A percentile compares a stretch with the other conserved stretches of the same genome.
These are phyloP conservation scores for Turritopsis dohrnii DNA, from an alignment of 30 jellyfish, hydroid and myxozoan species.

Conservation along the genomic window DNA sequence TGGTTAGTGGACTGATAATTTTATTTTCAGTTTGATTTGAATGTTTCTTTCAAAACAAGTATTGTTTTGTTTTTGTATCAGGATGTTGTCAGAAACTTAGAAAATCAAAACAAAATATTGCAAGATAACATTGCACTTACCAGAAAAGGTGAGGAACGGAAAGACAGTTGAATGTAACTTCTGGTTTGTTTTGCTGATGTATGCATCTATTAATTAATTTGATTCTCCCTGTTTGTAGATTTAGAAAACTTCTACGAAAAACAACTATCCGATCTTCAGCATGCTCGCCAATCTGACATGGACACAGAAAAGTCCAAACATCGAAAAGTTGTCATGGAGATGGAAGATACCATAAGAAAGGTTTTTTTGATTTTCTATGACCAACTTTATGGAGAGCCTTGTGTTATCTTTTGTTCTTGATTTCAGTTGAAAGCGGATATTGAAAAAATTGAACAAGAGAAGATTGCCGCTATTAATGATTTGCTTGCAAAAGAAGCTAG, in stretches of 20 bases:
- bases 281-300: constrained; percentile 1
- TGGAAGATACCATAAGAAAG: background rate
- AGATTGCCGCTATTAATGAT: background rate
- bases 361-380: background rate
- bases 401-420: background rate
- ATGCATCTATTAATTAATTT: too few relatives aligned
- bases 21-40: background rate
- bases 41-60: background rate
- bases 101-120: background rate
- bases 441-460: background rate
- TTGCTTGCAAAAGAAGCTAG: background rate
- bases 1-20: background rate
- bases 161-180: too few relatives aligned
- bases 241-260: constrained; percentile 5
- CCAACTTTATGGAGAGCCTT: background rate
- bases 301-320: constrained; percentile 1
- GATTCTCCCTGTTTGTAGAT: background rate
- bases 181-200: too few relatives aligned
- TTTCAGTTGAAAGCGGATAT: background rate
- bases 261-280: constrained; percentile 1
- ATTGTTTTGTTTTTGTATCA: background rate
- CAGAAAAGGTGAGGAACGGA: too few relatives aligned
- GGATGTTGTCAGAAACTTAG: background rate
- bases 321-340: background rate
- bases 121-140: background rate